Evolutionary conservation across 2,888 invertebrate species (phyloP).

Genomic region (Pterobdella sp.): DNA sequence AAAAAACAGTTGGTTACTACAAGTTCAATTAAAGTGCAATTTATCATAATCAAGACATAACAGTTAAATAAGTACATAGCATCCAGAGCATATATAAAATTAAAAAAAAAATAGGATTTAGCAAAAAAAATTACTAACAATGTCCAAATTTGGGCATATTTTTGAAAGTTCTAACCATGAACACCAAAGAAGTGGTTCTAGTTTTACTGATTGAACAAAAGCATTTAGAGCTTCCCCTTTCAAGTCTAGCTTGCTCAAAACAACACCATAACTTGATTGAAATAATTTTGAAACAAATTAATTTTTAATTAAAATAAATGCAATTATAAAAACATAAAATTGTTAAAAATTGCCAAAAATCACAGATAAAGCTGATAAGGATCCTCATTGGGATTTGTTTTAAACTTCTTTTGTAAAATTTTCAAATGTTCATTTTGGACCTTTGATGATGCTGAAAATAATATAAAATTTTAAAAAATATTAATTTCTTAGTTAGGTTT

Average conservation of each 20-base stretch:
- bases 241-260: conserved; percentile 77
- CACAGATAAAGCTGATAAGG: conserved; percentile 61
- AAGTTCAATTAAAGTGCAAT: neutral
- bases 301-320: conserved; percentile 7
- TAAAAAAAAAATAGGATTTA: neutral
- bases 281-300: neutral
- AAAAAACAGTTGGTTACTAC: too few species aligned
- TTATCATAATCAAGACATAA: neutral
- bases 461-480: too few species aligned
- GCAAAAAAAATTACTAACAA: conserved; percentile 30
- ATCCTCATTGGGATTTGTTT: conserved; percentile 57
- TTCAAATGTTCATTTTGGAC: conserved; percentile 47
- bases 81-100: neutral
- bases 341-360: conserved; percentile 34
- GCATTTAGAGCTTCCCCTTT: conserved; percentile 69
- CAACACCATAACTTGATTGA: conserved; percentile 68
- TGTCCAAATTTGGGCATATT: conserved; percentile 73
- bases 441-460: conserved; percentile 43
- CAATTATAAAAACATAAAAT: conserved; percentile 4
- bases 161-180: conserved; percentile 86
- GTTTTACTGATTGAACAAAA: conserved; percentile 68
- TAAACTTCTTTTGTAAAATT: conserved; percentile 46
- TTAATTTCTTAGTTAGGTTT: too few species aligned
- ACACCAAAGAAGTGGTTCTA: conserved; percentile 81
- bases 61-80: neutral